Evolutionary conservation across 2,888 invertebrate genomes (phyloP), one percentile per base, ranked within the genome.

Genomic region (Melitaea athalia): DNA sequence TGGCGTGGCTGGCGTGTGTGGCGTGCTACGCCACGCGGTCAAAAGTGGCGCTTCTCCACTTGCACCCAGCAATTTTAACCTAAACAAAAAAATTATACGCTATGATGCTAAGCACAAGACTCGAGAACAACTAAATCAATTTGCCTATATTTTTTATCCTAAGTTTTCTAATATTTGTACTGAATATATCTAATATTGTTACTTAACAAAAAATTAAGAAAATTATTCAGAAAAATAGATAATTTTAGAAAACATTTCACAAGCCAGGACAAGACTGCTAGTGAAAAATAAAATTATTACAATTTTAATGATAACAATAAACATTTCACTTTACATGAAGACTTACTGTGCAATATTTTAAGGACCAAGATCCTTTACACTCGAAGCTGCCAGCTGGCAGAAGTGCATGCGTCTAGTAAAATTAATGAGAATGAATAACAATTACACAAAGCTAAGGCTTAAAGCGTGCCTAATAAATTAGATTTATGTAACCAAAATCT

Each of bases 21-120:
- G 91, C 76, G 90, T 93, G 84, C 88, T 93, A 75, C 94, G 94
- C 95, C 95, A 95, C 59, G 95, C 94, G 77, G 94, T 95, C 79
- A 96, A 89, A 78, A 96, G 93, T 65, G 96, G 96, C 77, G 96
- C 96, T 85, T 96, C 96, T 73, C 96, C 95, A 79, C 95, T 95
- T 81, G 95, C 95, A 86, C 95, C 95, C 81, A 96, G 93, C 81
- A 95, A 88, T 91, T 95, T 96, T 89, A 95, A 94, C 84, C 94
- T 93, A 62, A 60, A 31, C 42, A 45, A 5, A 24, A 24, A 24
- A 24, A 24, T 24, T 24, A 24, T 24, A 24, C 24, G 24, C 24
- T 2, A 24, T 24, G 24, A 24, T 24, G 24, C 24, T 24, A 24
- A 24, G 24, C 24, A 24, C 24, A 24, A 24, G 3, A 24, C 24